Evolutionary conservation across 2,888 invertebrate genomes (phyloP), one percentile per base, ranked within the genome.

Genomic region (Abrostola tripartita): DNA sequence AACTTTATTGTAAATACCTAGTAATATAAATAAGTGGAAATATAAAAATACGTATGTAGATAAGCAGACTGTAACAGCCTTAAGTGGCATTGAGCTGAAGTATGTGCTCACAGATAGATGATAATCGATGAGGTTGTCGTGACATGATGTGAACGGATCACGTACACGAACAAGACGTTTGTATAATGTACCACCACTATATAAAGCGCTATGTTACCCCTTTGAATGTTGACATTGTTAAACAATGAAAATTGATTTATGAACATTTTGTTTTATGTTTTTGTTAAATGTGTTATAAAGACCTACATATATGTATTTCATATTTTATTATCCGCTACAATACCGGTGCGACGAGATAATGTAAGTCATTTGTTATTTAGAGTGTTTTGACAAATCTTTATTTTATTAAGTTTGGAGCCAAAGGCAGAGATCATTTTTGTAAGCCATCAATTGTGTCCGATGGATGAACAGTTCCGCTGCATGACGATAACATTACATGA

Each of bases 311-410:
- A 78, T 80, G 73, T 81, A 79, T 83, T 64, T 85, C 77, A 84
- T 84, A 90, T 91, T 91, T 90, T 85, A 89, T 89, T 90, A 87
- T 88, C 85, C 83, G 91, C 91, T 85, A 88, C 90, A 79, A 86
- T 87, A 90, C 86, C 89, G 93, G 92, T 90, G 89, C 92, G 89
- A 90, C 94, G 94, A 92, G 93, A 91, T 90, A 86, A 92, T 89
- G 94, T 94, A 93, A 94, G 94, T 94, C 92, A 90, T 85, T 90
- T 88, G 86, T 87, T 88, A 84, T 84, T 85, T 88, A 90, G 88
- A 90, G 86, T 86, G 84, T 90, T 84, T 88, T 86, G 86, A 88
- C 85, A 87, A 84, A 84, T 85, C 85, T 81, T 86, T 87, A 85
- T 90, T 84, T 85, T 82, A 76, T 81, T 83, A 81, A 83, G 78